Conservation (phyloP, 2,888 invertebrate species). For the Oasisia sp. region DNA sequence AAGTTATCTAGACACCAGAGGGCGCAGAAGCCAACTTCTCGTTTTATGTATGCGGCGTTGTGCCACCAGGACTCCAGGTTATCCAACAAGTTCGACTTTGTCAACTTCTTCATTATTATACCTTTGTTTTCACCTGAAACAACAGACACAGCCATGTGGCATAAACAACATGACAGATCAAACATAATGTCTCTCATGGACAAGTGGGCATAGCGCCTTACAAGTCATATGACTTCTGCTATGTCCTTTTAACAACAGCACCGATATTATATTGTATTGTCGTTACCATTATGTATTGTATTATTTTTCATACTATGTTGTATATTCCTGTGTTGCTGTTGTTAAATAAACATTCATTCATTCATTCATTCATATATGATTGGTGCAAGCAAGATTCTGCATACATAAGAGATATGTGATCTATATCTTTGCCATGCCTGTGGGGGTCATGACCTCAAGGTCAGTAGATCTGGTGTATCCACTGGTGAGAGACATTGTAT, state of each 20-base stretch:
- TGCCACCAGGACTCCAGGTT: constrained; percentile 76
- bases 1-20: constrained; percentile 92
- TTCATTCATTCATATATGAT: too few relatives aligned
- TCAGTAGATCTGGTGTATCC: too few relatives aligned
- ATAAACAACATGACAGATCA: neutral
- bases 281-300: too few relatives aligned
- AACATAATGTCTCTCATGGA: neutral
- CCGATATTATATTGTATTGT: too few relatives aligned
- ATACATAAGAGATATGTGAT: neutral
- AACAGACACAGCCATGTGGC: neutral
- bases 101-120: constrained; percentile 66
- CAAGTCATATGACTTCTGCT: too few relatives aligned
- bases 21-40: constrained; percentile 92
- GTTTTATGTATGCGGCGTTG: constrained; percentile 74
- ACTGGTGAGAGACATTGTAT: neutral
- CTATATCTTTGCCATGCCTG: neutral
- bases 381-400: neutral
- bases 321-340: too few relatives aligned
- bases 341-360: too few relatives aligned
- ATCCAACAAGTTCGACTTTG: constrained; percentile 74
- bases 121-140: constrained; percentile 81
- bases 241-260: too few relatives aligned
- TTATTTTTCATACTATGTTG: too few relatives aligned
- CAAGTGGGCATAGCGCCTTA: too few relatives aligned
- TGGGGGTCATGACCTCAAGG: neutral